Evolutionary conservation across 2,888 invertebrate genomes (phyloP).

Genomic region (Gymnosoma rotundatum): DNA sequence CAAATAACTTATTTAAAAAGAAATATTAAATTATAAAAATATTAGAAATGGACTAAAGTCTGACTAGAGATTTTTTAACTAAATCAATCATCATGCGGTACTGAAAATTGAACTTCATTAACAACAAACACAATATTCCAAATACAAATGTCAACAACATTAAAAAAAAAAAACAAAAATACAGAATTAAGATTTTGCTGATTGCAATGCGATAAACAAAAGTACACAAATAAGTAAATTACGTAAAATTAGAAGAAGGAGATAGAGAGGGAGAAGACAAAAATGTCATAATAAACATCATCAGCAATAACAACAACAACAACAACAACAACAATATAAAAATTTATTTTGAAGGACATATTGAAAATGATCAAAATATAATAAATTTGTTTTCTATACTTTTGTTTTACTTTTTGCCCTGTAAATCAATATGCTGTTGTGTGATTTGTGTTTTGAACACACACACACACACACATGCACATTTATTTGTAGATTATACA

Average conservation of each 20-base stretch:
- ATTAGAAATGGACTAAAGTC: too few relatives aligned
- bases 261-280: neutral
- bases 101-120: too few relatives aligned
- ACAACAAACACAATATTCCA: too few relatives aligned
- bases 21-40: too few relatives aligned
- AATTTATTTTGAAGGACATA: conserved; percentile 50
- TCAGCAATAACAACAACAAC: neutral
- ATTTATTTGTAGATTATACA: too few relatives aligned
- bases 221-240: too few relatives aligned
- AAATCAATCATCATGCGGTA: too few relatives aligned
- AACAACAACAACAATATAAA: conserved; percentile 1
- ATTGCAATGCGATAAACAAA: neutral
- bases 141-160: too few relatives aligned
- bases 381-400: conserved; percentile 1
- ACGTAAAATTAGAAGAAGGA: neutral
- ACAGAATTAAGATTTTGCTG: neutral
- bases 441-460: neutral
- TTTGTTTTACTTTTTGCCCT: conserved; percentile 18
- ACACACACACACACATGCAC: neutral
- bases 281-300: neutral
- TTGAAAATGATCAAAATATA: conserved; percentile 53
- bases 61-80: too few relatives aligned
- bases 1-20: too few relatives aligned
- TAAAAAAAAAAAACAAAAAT: too few relatives aligned
- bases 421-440: conserved; percentile 57